Percentiles rank a stretch among this genome's conserved stretches.
Conservation (phyloP, 2,113 vertebrate genomes). For the Peromyscus polionotus region DNA sequence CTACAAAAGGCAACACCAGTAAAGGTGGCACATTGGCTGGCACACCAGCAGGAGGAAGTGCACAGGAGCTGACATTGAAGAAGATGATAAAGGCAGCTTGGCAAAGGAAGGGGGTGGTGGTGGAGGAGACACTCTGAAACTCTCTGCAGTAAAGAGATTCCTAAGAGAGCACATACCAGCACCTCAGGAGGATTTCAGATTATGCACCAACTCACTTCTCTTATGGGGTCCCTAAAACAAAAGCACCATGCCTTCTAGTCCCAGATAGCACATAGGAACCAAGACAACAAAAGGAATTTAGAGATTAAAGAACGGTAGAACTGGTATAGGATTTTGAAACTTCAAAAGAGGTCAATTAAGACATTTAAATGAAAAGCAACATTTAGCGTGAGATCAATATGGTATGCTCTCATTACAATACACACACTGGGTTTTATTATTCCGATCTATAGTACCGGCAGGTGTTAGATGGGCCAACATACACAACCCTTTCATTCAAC, state of each 20-base stretch:
- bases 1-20: neutral
- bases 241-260: neutral
- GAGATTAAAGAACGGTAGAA: neutral
- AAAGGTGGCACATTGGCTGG: neutral
- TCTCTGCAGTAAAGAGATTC: neutral
- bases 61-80: neutral
- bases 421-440: neutral
- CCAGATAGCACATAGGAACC: neutral
- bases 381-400: constrained; percentile 67
- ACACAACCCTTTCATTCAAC: neutral
- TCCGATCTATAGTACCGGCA: neutral
- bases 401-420: constrained; percentile 44
- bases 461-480: neutral
- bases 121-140: neutral
- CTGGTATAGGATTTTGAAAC: neutral
- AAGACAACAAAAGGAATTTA: neutral
- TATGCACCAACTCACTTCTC: neutral
- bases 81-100: neutral
- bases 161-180: rapidly evolving
- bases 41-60: neutral
- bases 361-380: constrained; percentile 78
- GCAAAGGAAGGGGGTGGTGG: neutral
- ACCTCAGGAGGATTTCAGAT: neutral
- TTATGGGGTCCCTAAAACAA: rapidly evolving
- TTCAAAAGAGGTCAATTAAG: constrained; percentile 77